Conservation (phyloP, 2,113 vertebrate genomes). For the Phaethon lepturus region DNA sequence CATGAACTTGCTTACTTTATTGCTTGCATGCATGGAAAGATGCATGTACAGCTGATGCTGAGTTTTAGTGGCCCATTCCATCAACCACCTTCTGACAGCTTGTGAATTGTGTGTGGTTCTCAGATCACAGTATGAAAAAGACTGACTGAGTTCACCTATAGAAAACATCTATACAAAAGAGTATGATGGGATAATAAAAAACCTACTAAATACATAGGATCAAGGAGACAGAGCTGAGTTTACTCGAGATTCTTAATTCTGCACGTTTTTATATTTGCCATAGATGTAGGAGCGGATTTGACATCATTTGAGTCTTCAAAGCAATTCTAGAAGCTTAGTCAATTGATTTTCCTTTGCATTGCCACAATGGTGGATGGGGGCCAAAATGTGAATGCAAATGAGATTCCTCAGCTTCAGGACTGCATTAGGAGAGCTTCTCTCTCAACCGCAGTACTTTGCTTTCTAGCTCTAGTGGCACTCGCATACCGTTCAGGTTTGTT, state of each 20-base stretch:
- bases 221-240: background rate
- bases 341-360: background rate
- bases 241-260: background rate
- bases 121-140: background rate
- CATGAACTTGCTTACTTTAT: background rate
- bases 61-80: background rate
- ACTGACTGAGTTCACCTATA: background rate
- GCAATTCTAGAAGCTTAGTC: background rate
- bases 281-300: background rate
- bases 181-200: background rate
- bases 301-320: background rate
- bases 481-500: rapidly evolving
- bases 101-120: background rate
- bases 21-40: background rate
- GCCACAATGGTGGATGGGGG: background rate
- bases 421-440: background rate
- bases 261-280: background rate
- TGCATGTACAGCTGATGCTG: background rate
- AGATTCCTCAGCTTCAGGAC: background rate
- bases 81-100: background rate
- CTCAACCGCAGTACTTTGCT: background rate
- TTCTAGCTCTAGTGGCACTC: background rate
- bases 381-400: background rate
- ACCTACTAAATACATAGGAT: background rate
- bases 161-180: background rate